phyloP scores from a whole-genome alignment of 2,113 vertebrate genomes.

The Channa argus region DNA sequence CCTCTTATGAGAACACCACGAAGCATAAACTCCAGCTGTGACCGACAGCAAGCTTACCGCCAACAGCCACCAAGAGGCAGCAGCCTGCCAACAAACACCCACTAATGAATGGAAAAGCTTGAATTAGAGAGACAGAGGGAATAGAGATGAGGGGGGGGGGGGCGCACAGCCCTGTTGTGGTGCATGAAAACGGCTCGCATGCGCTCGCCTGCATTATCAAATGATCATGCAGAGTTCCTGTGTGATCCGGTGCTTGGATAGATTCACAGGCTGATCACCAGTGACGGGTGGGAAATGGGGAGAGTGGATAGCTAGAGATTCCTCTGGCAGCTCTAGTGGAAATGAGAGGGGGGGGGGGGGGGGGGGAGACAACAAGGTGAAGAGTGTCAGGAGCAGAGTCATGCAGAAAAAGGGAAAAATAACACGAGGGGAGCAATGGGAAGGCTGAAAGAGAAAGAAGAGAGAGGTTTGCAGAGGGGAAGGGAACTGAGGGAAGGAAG shows the following conservation, averaged over 20 bases:
- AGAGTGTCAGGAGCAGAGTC: slow-evolving; percentile 40
- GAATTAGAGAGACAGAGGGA: slow-evolving; percentile 27
- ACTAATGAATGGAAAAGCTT: slow-evolving; percentile 47
- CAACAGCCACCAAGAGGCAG: slow-evolving; percentile 53
- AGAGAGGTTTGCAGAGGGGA: too few species aligned
- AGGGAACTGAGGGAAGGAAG: not conserved
- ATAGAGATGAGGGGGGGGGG: slow-evolving; percentile 7
- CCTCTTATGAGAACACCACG: slow-evolving; percentile 48
- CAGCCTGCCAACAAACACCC: slow-evolving; percentile 54
- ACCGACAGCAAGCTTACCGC: slow-evolving; percentile 32
- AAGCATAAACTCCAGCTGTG: slow-evolving; percentile 60
- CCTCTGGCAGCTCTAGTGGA: slow-evolving; percentile 26
- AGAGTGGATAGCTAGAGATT: slow-evolving; percentile 56
- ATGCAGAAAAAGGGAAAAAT: slow-evolving; percentile 46
- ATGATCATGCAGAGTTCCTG: slow-evolving; percentile 14
- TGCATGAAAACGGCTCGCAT: slow-evolving; percentile 24
- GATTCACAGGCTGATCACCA: slow-evolving; percentile 60
- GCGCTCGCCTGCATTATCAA: slow-evolving; percentile 39
- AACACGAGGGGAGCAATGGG: slow-evolving; percentile 6
- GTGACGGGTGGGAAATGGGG: slow-evolving; percentile 65
- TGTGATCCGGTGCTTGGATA: slow-evolving; percentile 33
- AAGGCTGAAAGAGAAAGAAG: not conserved
- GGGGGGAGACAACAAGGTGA: slow-evolving; percentile 10
- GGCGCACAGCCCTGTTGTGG: slow-evolving; percentile 4
- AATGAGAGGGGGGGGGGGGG: not conserved